Evolutionary conservation across 2,888 invertebrate species (phyloP).

Genomic region (Leptopilina drosophilae): DNA sequence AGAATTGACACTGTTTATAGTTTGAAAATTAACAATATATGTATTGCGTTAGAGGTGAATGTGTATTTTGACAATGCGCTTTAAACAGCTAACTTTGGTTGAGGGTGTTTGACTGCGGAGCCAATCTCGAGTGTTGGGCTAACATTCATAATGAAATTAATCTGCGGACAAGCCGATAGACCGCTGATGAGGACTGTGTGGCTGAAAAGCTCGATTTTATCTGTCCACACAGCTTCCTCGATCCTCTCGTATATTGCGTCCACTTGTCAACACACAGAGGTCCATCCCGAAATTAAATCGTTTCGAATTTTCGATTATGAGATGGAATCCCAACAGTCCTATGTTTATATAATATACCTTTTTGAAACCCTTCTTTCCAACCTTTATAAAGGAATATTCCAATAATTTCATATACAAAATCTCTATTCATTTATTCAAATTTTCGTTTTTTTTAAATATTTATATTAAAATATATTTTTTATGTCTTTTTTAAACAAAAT

Average conservation of each 20-base stretch:
- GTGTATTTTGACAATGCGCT: conserved; percentile 51
- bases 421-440: too few species aligned
- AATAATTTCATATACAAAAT: too few species aligned
- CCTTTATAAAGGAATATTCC: too few species aligned
- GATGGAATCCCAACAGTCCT: too few species aligned
- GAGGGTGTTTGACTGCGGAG: conserved; percentile 74
- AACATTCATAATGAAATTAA: conserved; percentile 77
- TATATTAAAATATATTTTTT: too few species aligned
- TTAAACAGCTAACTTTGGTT: conserved; percentile 58
- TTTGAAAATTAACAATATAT: background rate
- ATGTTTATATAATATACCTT: too few species aligned
- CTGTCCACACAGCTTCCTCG: conserved; percentile 48
- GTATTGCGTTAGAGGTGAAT: conserved; percentile 1
- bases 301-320: conserved; percentile 17
- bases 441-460: too few species aligned
- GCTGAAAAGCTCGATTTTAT: conserved; percentile 64
- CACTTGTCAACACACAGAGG: conserved; percentile 45
- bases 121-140: conserved; percentile 76
- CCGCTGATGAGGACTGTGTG: conserved; percentile 58
- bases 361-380: too few species aligned
- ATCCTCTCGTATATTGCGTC: conserved; percentile 43
- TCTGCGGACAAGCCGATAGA: conserved; percentile 64
- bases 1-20: too few species aligned
- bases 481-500: too few species aligned
- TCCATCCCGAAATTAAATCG: conserved; percentile 37